A percentile compares a stretch with the other conserved stretches of the same genome.
These are phyloP conservation scores for Okamejei kenojei DNA, from an alignment of 2,797 vertebrate species.

Conservation along the genomic window DNA sequence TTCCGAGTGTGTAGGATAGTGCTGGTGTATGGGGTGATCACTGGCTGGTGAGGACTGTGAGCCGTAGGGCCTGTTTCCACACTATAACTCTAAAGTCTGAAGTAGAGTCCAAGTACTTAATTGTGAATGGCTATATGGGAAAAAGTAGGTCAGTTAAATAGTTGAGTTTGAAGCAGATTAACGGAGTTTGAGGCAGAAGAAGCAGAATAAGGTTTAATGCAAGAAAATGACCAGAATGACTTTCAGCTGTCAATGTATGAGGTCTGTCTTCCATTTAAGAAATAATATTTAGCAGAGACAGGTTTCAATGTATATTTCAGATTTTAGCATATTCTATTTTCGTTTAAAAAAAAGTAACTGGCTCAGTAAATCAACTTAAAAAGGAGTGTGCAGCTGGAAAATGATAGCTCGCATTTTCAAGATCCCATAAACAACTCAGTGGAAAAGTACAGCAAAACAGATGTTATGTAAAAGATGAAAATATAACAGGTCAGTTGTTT, in stretches of 20 bases:
- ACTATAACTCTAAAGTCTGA: too few relatives aligned
- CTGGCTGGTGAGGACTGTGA: too few relatives aligned
- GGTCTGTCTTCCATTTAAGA: not conserved
- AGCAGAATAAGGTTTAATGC: too few relatives aligned
- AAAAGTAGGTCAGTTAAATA: constrained; percentile 8
- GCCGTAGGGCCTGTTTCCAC: too few relatives aligned
- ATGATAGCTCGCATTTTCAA: constrained; percentile 9
- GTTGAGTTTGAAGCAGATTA: not conserved
- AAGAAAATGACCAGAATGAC: not conserved
- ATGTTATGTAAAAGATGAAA: constrained; percentile 59
- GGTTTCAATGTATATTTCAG: not conserved
- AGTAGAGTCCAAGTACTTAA: too few relatives aligned
- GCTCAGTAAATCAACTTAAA: not conserved
- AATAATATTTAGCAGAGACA: constrained; percentile 19
- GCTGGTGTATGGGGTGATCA: too few relatives aligned
- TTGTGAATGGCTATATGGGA: not conserved
- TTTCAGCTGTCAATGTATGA: not conserved
- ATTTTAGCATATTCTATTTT: not conserved
- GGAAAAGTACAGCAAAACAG: constrained; percentile 55
- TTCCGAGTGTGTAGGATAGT: too few relatives aligned
- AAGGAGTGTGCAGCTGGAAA: constrained; percentile 20
- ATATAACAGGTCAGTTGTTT: constrained; percentile 55
- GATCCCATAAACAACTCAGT: constrained; percentile 33
- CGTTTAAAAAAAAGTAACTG: not conserved
- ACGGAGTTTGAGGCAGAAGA: not conserved